phyloP scores from a whole-genome alignment of 2,797 vertebrate genomes.

The Rhinatrema bivittatum region DNA sequence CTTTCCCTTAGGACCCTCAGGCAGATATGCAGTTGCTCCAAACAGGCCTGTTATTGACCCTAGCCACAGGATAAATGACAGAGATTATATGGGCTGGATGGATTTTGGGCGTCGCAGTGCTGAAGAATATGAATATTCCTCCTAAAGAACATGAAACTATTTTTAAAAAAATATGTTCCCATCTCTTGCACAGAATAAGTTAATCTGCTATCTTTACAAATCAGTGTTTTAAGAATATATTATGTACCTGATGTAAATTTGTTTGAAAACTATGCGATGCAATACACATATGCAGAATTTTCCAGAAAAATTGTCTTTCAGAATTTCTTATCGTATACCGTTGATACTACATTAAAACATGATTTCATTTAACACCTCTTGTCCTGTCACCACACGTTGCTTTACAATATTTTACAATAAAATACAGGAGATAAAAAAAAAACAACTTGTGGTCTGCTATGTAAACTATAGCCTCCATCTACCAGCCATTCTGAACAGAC shows the following conservation, averaged over 20 bases:
- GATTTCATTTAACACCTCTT: conserved; percentile 43
- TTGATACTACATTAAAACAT: conserved; percentile 57
- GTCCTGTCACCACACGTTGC: conserved; percentile 30
- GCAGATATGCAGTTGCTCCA: conserved; percentile 67
- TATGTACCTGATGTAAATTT: conserved; percentile 74
- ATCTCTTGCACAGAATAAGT: conserved; percentile 39
- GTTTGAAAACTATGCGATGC: conserved; percentile 73
- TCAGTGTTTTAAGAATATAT: conserved; percentile 57
- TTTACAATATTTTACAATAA: conserved; percentile 32
- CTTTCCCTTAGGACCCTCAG: conserved; percentile 73
- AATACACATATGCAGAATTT: conserved; percentile 69
- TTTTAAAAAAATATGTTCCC: conserved; percentile 24
- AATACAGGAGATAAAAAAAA: conserved; percentile 31
- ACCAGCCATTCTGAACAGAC: not conserved
- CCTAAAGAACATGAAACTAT: conserved; percentile 42
- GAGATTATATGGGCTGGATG: conserved; percentile 97
- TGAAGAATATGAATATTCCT: conserved; percentile 86
- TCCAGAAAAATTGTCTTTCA: conserved; percentile 47
- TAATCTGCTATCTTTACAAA: conserved; percentile 58
- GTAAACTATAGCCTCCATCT: not conserved
- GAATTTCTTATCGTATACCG: conserved; percentile 39
- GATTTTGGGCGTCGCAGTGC: conserved; percentile 92
- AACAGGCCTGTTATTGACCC: conserved; percentile 65
- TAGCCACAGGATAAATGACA: conserved; percentile 85
- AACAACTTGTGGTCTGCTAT: not conserved